Evolutionary conservation across 2,113 vertebrate genomes (phyloP), one percentile per base, ranked within the genome.

Genomic region (Choloepus hoffmanni): DNA sequence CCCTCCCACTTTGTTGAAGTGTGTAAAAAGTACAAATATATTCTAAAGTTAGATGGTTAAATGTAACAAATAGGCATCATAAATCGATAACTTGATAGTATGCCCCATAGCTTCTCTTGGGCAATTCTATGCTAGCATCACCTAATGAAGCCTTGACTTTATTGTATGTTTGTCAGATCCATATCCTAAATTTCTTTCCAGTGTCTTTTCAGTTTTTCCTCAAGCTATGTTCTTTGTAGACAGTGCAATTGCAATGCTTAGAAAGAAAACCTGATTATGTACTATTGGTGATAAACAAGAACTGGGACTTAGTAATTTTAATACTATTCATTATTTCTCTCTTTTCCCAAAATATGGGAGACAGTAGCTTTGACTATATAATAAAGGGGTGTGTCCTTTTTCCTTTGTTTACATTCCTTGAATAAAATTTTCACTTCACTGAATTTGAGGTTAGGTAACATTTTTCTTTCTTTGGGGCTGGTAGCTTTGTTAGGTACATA

Each of bases 401-500:
- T 43, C 9, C 36, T 90, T 73, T 62, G 76, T 62, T 73, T 74
- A 74, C 50, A 62, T 70, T 90, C 50, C 62, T 67, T 86, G n/a
- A 63, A 21, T 90, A 53, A 85, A 83, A 36, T 23, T 58, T 55
- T 26, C 3, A 43, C 12, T 88, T 86, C 26, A 53, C 65, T 62
- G 63, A 82, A 24, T 81, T 74, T 89, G 65, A 79, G 63, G 48
- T 62, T 84, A 50, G 16, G 4, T 55, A 73, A 83, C 19, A 40
- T 79, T 89, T 92, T 81, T 90, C 21, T 79, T 87, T 70, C 63
- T 88, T 68, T 84, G 7, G 60, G 43, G 14, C 81, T 72, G 60
- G 82, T 67, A 60, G 45, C 45, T 78, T 79, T 77, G 23, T 33
- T 28, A 55, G 3, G 76, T 50, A 88, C 40, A 78, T 88, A 23